Base-by-base conservation (phyloP, 2,113 vertebrate genomes). In the Eulemur macaco region DNA sequence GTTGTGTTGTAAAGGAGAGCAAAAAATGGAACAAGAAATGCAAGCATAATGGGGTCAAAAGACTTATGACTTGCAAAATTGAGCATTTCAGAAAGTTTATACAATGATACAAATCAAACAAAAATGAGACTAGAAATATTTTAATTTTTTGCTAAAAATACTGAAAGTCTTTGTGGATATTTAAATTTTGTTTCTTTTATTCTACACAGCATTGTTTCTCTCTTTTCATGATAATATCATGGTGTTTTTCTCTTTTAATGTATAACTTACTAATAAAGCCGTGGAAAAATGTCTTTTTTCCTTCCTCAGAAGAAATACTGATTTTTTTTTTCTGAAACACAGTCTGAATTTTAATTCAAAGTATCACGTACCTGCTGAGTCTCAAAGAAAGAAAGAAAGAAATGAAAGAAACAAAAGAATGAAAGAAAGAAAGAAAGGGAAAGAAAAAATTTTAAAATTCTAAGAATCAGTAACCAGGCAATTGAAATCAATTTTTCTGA, bases 401-500 rank as follows among this genome's bases (percentile, higher is more conserved):
- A 68, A 71, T 63, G 23, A 73, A 29, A 69, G 37, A 29, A 29
- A 60, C 17, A 12, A 60, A 58, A 60, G n/a, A 25, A 25, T 4
- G 10, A 34, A 88, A 42, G 31, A 69, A 84, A 92, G 80, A 21
- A 73, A 31, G 7, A 18, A 45, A 54, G 6, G 23, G 8, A n/a
- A 29, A 63, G 73, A 60, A 25, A 37, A 45, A 76, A 3, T 82
- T 85, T 13, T 76, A 93, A 93, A 84, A 97, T 89, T 91, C 21
- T 82, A 76, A 94, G 58, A 94, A 91, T 84, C 50, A 91, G 56
- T 84, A 87, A 93, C 31, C 11, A 84, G 42, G 31, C 11, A 63
- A 85, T 85, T 84, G 15, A 86, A 89, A 89, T 97, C n/a, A 88
- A 14, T 84, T 90, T 96, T 92, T 64, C 37, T 37, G 88, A 91